Evolutionary conservation across 1,140 invertebrate species (phyloP), one percentile per base, ranked within the genome.

Genomic region (Xylocopa sonorina): DNA sequence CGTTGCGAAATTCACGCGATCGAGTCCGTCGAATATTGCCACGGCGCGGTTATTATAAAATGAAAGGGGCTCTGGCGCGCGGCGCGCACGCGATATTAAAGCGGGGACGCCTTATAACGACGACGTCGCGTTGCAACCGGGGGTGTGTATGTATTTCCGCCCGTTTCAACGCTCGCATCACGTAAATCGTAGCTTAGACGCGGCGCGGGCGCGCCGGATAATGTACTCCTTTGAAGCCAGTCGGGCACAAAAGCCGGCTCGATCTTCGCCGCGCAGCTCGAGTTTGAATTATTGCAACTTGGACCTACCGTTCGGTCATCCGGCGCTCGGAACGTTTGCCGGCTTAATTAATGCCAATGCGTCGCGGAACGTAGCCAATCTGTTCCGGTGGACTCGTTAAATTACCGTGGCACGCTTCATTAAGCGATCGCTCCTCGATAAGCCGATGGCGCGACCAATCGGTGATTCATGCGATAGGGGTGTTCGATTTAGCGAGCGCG

Each of bases 291-390:
- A 86, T 82, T 76, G 77, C 79, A 64, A 64, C 78, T 83, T 67
- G 72, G 46, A 72, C 66, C 72, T 68, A 68, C 72, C 72, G 75
- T 46, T 58, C 55, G 75, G 55, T 38, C 69, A 75, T 57, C 67
- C 85, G 76, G 75, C 74, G 69, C 64, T 71, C 85, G 76, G 80
- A 83, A 83, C 78, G 66, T 24, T 72, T 58, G 66, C 58, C 67
- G 78, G 62, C 55, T 85, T 83, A 88, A 88, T 88, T 86, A 83
- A 88, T 86, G 80, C 74, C 67, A 58, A 53, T 55, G 66, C 62
- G 74, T 72, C 69, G 82, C 81, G 63, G 64, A 84, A 85, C 82
- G 82, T 60, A 69, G 78, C 48, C 71, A 86, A 87, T 82, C 84
- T 75, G 75, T 53, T n/a, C 48, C 21, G 58, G 53, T 51, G 64